These are phyloP conservation scores for Buceros bicornis DNA, from an alignment of 2,797 vertebrate species.

Conservation along the genomic window DNA sequence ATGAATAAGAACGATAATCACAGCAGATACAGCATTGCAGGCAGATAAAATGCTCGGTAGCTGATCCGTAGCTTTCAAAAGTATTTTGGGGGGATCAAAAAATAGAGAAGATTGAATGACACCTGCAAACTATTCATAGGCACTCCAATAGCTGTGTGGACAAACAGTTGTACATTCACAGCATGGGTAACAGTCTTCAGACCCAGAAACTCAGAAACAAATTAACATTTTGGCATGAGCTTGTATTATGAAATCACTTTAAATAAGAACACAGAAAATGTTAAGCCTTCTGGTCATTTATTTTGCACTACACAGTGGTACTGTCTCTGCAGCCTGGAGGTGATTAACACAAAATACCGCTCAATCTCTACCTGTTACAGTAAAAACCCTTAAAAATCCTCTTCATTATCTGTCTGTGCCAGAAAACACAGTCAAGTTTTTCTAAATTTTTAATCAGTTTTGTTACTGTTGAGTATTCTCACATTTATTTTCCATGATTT, in stretches of 20 bases:
- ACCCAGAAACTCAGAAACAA: constrained; percentile 39
- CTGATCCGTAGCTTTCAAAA: background rate
- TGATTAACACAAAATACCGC: constrained; percentile 37
- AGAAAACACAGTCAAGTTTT: constrained; percentile 34
- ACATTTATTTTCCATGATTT: constrained; percentile 55
- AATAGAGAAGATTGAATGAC: background rate
- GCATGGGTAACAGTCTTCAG: background rate
- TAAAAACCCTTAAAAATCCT: constrained; percentile 8
- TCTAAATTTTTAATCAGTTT: constrained; percentile 57
- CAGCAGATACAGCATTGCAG: background rate
- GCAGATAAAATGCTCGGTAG: background rate
- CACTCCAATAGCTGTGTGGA: background rate
- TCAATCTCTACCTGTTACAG: constrained; percentile 36
- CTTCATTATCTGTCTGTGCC: background rate
- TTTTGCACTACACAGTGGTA: background rate
- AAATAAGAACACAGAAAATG: constrained; percentile 27
- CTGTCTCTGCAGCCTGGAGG: background rate
- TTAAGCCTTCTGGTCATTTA: constrained; percentile 48
- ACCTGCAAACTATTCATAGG: constrained; percentile 32
- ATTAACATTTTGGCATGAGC: constrained; percentile 30
- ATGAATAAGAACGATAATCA: background rate
- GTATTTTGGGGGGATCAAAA: background rate
- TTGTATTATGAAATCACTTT: background rate
- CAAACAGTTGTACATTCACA: constrained; percentile 14
- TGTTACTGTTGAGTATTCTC: constrained; percentile 44